Conservation (phyloP, 2,888 invertebrate genomes). For the Drepanosiphum platanoidis region DNA sequence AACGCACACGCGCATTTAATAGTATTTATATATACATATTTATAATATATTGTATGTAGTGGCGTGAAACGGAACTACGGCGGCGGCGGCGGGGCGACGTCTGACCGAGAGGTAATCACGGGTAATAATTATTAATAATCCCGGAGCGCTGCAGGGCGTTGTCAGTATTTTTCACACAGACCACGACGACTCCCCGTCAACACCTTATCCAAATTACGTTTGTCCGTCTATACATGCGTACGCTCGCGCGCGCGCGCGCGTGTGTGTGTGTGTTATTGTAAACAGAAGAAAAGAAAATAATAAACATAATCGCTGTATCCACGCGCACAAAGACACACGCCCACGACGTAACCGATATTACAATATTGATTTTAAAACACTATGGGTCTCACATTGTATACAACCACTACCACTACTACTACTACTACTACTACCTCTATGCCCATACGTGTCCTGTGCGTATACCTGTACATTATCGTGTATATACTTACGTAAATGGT, state of each 20-base stretch:
- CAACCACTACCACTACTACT: not conserved
- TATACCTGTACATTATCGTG: not conserved
- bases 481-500: not conserved
- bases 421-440: not conserved
- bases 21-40: not conserved
- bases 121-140: slow-evolving; percentile 60
- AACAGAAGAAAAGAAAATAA: slow-evolving; percentile 25
- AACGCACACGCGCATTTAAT: not conserved
- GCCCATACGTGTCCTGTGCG: not conserved
- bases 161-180: slow-evolving; percentile 54
- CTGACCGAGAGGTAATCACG: slow-evolving; percentile 61
- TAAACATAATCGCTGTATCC: slow-evolving; percentile 55
- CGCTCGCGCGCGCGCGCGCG: not conserved
- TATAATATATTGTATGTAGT: not conserved
- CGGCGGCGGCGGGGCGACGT: slow-evolving; percentile 44
- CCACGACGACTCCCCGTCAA: slow-evolving; percentile 62
- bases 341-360: slow-evolving; percentile 59
- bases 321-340: slow-evolving; percentile 56
- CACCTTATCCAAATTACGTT: slow-evolving; percentile 53
- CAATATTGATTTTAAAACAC: slow-evolving; percentile 56
- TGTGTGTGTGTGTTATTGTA: slow-evolving; percentile 52
- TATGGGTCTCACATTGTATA: not conserved
- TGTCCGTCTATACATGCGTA: not conserved
- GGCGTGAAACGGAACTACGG: slow-evolving; percentile 49
- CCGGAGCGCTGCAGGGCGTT: slow-evolving; percentile 58